Evolutionary conservation across 2,113 vertebrate species (phyloP), one percentile per base, ranked within the genome.

Genomic region (Eurypyga helias): DNA sequence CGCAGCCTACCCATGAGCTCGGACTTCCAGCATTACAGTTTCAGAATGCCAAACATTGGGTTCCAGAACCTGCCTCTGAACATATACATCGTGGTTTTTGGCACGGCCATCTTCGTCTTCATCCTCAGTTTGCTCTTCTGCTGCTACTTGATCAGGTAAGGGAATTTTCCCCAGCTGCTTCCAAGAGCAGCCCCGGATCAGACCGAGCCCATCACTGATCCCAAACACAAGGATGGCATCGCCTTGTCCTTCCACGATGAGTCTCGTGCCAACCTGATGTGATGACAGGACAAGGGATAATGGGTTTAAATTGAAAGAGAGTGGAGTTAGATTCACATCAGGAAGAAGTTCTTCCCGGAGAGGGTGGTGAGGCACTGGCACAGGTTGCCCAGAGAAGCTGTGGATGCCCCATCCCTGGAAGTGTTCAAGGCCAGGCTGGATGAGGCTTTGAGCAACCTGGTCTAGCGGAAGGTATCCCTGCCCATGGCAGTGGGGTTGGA

Each of bases 31-130:
- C 99, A 99, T 97, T 99, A 99, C 98, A 99, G 98, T 98, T 99
- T 99, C 99, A 99, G 99, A 98, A 99, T 99, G 99, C 99, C 99
- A 96, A 99, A 99, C 98, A 99, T 99, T 81, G 99, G 99, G 98
- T 99, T 99, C 98, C 99, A 99, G 98, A 99, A 99, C 97, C 99
- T 99, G 96, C 99, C 99, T 90, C 99, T 99, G 93, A 99, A 99
- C 97, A 99, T 99, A 98, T 99, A 99, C 98, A 99, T 99, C 60
- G 99, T 99, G 97, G 99, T 99, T 94, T 99, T 99, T 9, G 99
- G 99, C 96, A 99, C 99, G 0, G 99, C 99, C 88, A 99, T 99
- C 97, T 99, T 99, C 69, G 99, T 99, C 98, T 99, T 99, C 98
- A 99, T 99, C 97, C 99, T 99, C 96, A 99, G 99, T 95, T 98